Base-by-base conservation (phyloP, 2,113 vertebrate species). In the Thryonomys swinderianus region DNA sequence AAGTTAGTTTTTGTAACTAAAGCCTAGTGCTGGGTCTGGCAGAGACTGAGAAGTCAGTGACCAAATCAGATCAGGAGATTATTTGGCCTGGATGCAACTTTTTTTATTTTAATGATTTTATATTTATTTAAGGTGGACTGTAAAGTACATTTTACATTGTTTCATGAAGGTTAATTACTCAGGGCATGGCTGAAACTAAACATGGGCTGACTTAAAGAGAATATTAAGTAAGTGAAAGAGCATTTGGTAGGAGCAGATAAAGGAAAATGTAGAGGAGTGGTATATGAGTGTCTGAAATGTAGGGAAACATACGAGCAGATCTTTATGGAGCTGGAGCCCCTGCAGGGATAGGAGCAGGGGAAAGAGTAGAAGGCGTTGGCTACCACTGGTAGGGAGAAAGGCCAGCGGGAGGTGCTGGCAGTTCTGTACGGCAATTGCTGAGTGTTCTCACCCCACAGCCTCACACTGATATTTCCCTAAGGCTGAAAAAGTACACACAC, bases 31-130 rank as follows among this genome's bases (percentile, higher is more conserved):
- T 17, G 37, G 12, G 10, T 55, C 82, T 69, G 18, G n/a, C 5
- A 27, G 61, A 21, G 8, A 48, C 32, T 48, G 14, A 51, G 20
- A 40, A n/a, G 32, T 88, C 48, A 89, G 45, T 53, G 61, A 67
- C 45, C 40, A 30, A 95, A 69, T 80, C 69, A 55, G 2, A 87
- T 83, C 48, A 62, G 3, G 12, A 69, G 9, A 30, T 74, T 57
- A 92, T 90, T 90, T 80, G 82, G 48, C 25, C 14, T 57, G 62
- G 53, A 42, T 61, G 17, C 45, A 90, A 62, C 34, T 34, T 66
- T 66, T 74, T 74, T 79, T 11, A 79, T 81, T 93, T 92, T 59
- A 55, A 85, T 53, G 48, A 89, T 93, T 91, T 88, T 85, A 30
- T 71, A 32, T 59, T 85, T 73, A 83, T 82, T 88, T 78, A 73